Evolutionary conservation across 1,140 invertebrate genomes (phyloP).

Genomic region (Arctopsyche grandis): DNA sequence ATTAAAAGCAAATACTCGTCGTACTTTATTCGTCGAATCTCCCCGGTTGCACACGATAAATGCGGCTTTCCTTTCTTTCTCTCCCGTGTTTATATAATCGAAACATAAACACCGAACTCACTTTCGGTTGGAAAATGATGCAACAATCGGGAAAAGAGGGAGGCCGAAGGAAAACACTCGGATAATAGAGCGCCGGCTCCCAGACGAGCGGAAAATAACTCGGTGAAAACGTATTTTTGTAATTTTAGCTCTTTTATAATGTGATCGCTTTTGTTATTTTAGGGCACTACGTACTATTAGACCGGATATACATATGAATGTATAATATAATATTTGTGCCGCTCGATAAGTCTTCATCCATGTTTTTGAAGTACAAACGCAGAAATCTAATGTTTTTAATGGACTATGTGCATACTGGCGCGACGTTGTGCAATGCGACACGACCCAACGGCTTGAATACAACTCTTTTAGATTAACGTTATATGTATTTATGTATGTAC

Average conservation of each 20-base stretch:
- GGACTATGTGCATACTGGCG: no score
- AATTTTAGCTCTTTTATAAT: constrained; percentile 24
- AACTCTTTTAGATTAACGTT: neutral
- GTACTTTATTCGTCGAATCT: neutral
- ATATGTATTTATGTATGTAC: neutral
- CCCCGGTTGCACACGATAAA: neutral
- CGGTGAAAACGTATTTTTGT: constrained; percentile 5
- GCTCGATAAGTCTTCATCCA: no score
- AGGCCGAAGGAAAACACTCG: constrained; percentile 12
- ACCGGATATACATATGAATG: neutral
- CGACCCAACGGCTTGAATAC: no score
- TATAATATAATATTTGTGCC: no score
- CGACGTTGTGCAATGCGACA: no score
- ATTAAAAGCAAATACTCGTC: neutral
- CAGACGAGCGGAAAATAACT: neutral
- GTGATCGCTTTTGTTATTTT: constrained; percentile 17
- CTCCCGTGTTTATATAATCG: constrained; percentile 12
- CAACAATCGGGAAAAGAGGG: constrained; percentile 11
- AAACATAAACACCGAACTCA: constrained; percentile 12
- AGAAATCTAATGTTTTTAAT: no score
- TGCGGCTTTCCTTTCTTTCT: neutral
- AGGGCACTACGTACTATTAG: constrained; percentile 7
- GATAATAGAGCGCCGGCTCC: neutral
- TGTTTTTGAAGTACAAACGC: no score
- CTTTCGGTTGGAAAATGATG: constrained; percentile 6